Evolutionary conservation across 2,797 vertebrate species (phyloP), one percentile per base, ranked within the genome.

Genomic region (Melanotaenia parkinsoni): DNA sequence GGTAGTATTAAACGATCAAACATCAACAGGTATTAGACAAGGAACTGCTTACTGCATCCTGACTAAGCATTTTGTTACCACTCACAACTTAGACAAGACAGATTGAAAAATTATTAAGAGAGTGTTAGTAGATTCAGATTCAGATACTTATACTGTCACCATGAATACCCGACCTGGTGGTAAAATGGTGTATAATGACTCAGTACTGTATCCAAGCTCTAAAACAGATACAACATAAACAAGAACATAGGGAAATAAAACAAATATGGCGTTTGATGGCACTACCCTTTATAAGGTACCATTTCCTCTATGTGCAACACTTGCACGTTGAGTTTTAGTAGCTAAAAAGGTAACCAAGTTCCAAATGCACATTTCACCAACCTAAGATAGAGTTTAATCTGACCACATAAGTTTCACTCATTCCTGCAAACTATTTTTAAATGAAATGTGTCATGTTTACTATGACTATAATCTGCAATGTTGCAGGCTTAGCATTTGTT

Each of bases 81-180:
- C 14, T 63, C 54, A 63, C 38, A 72, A 75, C 72, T 70, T 54
- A 65, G 32, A 7, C 54, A 82, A 64, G 3, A 20, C 1, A 70
- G 38, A 43, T 51, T 63, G 32, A 66, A 68, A 64, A 67, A 67
- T 35, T 40, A 43, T 37, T 12, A 12, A 75, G 33, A 69, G 57
- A 54, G 72, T 80, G 90, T 92, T 91, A 92, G 93, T 92, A 74
- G 4, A 30, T 30, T 30, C 30, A 69, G 28, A 76, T 16, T 43
- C 69, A 22, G 40, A 22, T 37, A 58, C 43, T 67, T 37, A 62
- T 47, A 66, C 84, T 76, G 47, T 67, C 82, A 81, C 84, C 76
- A 53, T 68, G 67, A 72, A 76, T 90, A 91, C 83, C 87, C 91
- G 88, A 93, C 92, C 91, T 94, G 88, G 80, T 81, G 89, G 88